These are phyloP conservation scores for Rhopalosiphum padi DNA, from an alignment of 1,140 invertebrate genomes.

Conservation along the genomic window DNA sequence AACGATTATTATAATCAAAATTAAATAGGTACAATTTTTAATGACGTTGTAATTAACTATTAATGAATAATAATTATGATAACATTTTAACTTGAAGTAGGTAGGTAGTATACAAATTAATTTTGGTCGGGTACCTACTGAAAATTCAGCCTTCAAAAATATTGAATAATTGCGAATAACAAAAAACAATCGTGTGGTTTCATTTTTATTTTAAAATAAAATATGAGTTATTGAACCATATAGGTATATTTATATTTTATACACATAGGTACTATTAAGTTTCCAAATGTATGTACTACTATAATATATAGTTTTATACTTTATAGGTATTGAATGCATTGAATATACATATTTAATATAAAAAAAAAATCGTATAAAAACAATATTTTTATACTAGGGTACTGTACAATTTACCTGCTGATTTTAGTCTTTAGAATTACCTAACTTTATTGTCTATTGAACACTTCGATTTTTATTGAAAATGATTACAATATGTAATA, in stretches of 20 bases:
- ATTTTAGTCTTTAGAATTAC: too few species aligned
- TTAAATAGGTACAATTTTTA: background rate
- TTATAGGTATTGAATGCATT: too few species aligned
- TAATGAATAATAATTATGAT: background rate
- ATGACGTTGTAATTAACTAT: background rate
- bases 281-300: too few species aligned
- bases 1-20: background rate
- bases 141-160: background rate
- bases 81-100: background rate
- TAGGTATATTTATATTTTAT: background rate
- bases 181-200: background rate
- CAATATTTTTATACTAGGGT: too few species aligned
- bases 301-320: too few species aligned
- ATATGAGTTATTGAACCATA: background rate
- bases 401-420: too few species aligned
- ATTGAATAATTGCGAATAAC: background rate
- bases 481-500: too few species aligned
- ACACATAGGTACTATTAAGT: too few species aligned
- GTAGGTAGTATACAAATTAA: background rate
- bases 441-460: too few species aligned
- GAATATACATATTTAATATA: too few species aligned
- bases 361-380: too few species aligned
- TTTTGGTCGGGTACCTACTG: background rate
- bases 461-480: too few species aligned
- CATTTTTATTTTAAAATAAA: background rate